A percentile compares a stretch with the other conserved stretches of the same genome.
Evolutionary conservation across 37 sponge, comb jelly and placozoan genomes (phyloP).

Genomic region (Eunapius fragilis): DNA sequence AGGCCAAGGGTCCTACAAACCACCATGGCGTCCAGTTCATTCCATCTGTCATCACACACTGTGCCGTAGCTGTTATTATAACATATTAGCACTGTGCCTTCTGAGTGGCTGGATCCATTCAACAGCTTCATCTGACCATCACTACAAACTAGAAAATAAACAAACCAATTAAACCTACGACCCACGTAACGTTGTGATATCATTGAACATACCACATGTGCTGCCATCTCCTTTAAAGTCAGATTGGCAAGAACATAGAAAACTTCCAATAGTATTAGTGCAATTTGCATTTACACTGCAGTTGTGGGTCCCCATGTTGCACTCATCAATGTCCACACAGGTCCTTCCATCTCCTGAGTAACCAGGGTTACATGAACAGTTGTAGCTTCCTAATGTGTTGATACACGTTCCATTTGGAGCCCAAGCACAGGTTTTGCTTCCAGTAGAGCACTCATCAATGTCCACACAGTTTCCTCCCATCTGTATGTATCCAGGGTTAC

Average conservation of each 20-base stretch:
- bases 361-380: conserved; percentile 25
- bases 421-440: not conserved
- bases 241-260: conserved; percentile 12
- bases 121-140: conserved; percentile 19
- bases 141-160: not conserved
- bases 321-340: conserved; percentile 26
- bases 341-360: not conserved
- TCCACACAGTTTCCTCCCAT: not conserved
- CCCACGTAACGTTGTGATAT: not conserved
- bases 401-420: not conserved
- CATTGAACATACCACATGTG: not conserved
- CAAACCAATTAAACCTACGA: not conserved
- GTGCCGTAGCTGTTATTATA: conserved; percentile 12
- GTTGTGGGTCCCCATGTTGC: not conserved
- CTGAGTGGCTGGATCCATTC: not conserved
- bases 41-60: conserved; percentile 44
- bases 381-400: conserved; percentile 15
- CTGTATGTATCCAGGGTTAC: not conserved
- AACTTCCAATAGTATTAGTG: conserved; percentile 10
- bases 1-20: conserved; percentile 9
- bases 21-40: conserved; percentile 15
- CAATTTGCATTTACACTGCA: conserved; percentile 11
- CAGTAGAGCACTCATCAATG: conserved; percentile 16
- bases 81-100: conserved; percentile 17
- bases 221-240: not conserved